These are phyloP conservation scores for Papilio elwesi DNA, from an alignment of 2,888 invertebrate species.

Conservation along the genomic window DNA sequence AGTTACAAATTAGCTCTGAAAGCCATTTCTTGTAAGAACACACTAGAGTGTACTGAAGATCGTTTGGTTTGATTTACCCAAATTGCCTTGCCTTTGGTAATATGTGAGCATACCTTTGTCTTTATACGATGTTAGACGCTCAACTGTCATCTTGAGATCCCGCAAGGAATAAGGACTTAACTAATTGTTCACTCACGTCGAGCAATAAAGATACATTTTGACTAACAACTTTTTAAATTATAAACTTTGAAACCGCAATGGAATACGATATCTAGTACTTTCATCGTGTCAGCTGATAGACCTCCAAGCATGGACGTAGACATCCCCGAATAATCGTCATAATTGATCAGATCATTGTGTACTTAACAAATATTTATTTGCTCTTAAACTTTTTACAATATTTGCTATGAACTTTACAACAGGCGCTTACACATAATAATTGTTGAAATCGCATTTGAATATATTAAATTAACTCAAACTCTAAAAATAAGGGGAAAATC, in stretches of 20 bases:
- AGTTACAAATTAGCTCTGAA: constrained; percentile 29
- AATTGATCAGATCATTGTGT: no score
- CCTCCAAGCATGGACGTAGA: no score
- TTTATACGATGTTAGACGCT: constrained; percentile 26
- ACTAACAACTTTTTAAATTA: not conserved
- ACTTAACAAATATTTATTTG: no score
- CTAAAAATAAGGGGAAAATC: no score
- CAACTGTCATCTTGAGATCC: constrained; percentile 17
- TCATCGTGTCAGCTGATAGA: no score
- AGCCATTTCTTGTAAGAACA: constrained; percentile 36
- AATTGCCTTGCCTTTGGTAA: constrained; percentile 32
- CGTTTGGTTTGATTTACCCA: constrained; percentile 31
- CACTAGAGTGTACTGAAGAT: constrained; percentile 34
- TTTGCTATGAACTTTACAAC: no score
- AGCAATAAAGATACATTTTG: not conserved
- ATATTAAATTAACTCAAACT: no score
- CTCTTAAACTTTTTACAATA: no score
- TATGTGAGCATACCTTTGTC: constrained; percentile 26
- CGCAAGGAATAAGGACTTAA: constrained; percentile 22
- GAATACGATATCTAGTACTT: no score
- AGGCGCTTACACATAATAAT: no score
- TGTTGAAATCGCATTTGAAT: no score
- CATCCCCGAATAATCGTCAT: no score
- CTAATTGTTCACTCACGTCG: constrained; percentile 13
- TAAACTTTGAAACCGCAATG: not conserved